Conservation (phyloP, 2,888 invertebrate species). For the Chrysina gloriosa region DNA sequence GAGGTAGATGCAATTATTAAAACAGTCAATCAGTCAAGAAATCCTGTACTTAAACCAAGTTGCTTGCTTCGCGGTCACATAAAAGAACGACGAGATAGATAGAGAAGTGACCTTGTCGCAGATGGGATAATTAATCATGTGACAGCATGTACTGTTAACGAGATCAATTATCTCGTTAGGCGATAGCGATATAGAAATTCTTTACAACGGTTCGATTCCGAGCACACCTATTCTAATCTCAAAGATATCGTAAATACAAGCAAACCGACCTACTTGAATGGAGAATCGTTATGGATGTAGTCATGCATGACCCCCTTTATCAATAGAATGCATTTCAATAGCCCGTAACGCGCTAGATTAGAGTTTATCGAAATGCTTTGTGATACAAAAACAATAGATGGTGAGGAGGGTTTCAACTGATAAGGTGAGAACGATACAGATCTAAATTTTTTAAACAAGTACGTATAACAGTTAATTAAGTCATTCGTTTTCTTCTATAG, state of each 20-base stretch:
- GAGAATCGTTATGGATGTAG: neutral
- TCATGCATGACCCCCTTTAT: neutral
- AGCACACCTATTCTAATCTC: slow-evolving; percentile 27
- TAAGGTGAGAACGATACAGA: no score
- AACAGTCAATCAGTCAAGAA: slow-evolving; percentile 13
- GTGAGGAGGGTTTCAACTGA: no score
- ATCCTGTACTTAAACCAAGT: neutral
- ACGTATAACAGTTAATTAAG: no score
- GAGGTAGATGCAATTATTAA: slow-evolving; percentile 25
- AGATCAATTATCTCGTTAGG: slow-evolving; percentile 28
- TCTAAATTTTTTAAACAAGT: no score
- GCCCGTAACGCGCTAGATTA: no score
- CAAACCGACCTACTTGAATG: neutral
- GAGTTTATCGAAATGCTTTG: no score
- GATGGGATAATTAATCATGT: slow-evolving; percentile 26
- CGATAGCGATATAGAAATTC: slow-evolving; percentile 16
- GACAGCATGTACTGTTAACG: slow-evolving; percentile 24
- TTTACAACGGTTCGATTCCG: neutral
- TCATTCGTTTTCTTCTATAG: no score
- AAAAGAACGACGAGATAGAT: neutral
- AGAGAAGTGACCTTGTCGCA: neutral
- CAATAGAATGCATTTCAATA: neutral
- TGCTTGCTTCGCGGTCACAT: neutral
- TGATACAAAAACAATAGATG: no score
- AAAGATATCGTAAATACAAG: neutral